Conservation (phyloP, 2,888 invertebrate species). For the Argyra leucocephala region DNA sequence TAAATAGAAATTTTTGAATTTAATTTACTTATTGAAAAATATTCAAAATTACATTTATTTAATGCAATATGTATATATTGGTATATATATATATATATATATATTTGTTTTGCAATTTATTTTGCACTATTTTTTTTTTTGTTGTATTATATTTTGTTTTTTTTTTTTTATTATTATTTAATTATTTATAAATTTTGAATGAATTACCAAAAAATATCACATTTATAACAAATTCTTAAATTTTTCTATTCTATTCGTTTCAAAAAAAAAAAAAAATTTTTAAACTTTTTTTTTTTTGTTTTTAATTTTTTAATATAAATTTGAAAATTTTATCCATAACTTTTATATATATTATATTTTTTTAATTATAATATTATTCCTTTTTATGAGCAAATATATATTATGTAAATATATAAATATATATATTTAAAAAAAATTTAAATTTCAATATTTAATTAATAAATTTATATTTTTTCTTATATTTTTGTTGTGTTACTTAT, state of each 20-base stretch:
- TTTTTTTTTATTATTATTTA: not conserved
- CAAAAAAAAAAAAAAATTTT: no score
- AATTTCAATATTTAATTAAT: not conserved
- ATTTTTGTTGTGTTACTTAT: no score
- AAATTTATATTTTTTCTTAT: no score
- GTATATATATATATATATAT: no score
- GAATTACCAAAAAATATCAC: constrained; percentile 1
- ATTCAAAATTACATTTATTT: no score
- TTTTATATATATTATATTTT: not conserved
- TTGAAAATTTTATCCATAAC: not conserved
- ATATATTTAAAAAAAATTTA: not conserved
- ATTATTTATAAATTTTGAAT: not conserved
- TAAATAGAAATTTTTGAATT: no score
- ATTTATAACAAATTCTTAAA: constrained; percentile 1
- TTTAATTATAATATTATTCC: no score
- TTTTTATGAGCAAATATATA: not conserved
- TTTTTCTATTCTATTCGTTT: not conserved
- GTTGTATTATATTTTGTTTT: not conserved
- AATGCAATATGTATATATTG: no score
- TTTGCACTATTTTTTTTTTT: no score
- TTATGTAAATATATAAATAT: not conserved
- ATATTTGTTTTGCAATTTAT: no score
- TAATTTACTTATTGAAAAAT: no score
- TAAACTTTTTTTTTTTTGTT: not conserved
- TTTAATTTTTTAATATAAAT: not conserved